Evolutionary conservation across 2,797 vertebrate species (phyloP).

Genomic region (Pagetopsis macropterus): DNA sequence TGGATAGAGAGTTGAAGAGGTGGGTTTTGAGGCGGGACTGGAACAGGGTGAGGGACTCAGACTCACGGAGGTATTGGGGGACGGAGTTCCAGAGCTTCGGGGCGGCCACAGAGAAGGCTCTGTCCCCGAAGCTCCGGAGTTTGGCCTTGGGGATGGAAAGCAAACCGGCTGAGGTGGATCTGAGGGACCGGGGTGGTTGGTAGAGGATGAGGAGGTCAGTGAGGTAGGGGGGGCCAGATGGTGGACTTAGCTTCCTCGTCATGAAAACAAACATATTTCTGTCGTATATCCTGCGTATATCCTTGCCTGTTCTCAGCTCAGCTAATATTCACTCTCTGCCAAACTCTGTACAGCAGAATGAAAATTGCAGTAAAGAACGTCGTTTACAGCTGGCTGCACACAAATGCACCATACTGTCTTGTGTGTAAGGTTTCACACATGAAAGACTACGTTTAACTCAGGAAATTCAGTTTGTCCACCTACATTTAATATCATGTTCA

Average conservation of each 20-base stretch:
- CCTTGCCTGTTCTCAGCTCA: slow-evolving; percentile 18
- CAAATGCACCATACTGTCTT: background rate
- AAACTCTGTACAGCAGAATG: background rate
- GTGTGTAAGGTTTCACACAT: slow-evolving; percentile 20
- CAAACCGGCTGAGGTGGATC: too few species aligned
- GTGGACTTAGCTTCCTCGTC: slow-evolving; percentile 1
- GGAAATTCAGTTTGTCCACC: slow-evolving; percentile 5
- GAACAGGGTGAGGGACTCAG: too few species aligned
- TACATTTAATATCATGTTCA: background rate
- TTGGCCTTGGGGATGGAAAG: too few species aligned
- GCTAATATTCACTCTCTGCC: slow-evolving; percentile 19
- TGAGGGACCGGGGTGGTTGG: too few species aligned
- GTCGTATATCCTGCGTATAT: slow-evolving; percentile 7
- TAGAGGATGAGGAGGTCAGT: too few species aligned
- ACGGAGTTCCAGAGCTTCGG: too few species aligned
- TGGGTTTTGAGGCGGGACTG: too few species aligned
- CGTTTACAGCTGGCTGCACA: slow-evolving; percentile 28
- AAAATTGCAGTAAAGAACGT: slow-evolving; percentile 3
- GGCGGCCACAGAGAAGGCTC: too few species aligned
- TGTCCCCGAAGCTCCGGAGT: too few species aligned
- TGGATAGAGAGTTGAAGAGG: too few species aligned
- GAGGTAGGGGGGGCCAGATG: too few species aligned
- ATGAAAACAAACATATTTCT: slow-evolving; percentile 31
- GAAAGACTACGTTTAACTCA: slow-evolving; percentile 14
- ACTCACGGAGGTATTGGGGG: too few species aligned